Base-by-base conservation (phyloP, 2,888 invertebrate genomes). In the Lydus trimaculatus region DNA sequence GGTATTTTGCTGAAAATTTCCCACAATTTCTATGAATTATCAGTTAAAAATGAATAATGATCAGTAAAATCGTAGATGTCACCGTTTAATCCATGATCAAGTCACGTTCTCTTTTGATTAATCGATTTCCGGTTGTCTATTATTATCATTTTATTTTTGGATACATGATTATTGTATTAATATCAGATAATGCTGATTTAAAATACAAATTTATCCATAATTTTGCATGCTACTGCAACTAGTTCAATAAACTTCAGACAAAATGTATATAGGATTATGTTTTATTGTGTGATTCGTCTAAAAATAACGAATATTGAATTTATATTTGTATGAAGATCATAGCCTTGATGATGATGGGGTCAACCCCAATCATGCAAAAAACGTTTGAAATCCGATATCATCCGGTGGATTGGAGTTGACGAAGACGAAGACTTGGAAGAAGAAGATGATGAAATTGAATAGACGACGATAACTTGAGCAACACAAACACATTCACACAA, bases 331-430 rank as follows among this genome's bases (percentile, higher is more conserved):
- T 58, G 15, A 17, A 28, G 28, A 33, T 39, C 6, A 7, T 15
- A 60, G 33, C 60, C 36, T 60, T 23, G 61, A 33, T 15, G 20
- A n/a, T 36, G 33, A 36, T 60, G 61, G 15, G 36, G 33, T 36
- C 33, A 61, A 33, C 23, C 61, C 36, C 36, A 17, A 20, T 31
- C 31, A 61, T 61, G 61, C 61, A 61, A 61, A 61, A 61, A 61
- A 33, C 36, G 17, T 33, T 39, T 17, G 61, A 36, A 61, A 61
- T 39, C 6, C 61, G 61, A 61, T 61, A 61, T 61, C 61, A 61
- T 61, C 61, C 61, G 61, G 61, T 36, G 33, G 5, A 8, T 13
- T 31, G 6, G 20, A 25, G 23, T 13, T 13, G 8, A 23, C 5
- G 15, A 31, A 5, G 31, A 23, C 11, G 48, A 48, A 48, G 20